Base-by-base conservation (phyloP, 2,888 invertebrate species). In the Rhamnusium bicolor region DNA sequence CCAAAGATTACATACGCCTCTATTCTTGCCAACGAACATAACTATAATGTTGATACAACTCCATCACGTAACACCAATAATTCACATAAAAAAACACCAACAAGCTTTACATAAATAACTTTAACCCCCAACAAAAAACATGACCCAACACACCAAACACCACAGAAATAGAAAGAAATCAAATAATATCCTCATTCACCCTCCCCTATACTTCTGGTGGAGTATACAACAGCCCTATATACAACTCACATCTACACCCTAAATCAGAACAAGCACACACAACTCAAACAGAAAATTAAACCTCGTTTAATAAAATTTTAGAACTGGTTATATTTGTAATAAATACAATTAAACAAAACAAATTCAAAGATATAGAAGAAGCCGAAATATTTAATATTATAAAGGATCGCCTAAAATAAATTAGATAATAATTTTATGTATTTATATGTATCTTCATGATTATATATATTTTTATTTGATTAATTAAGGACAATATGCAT, bases 1-100 rank as follows among this genome's bases (percentile, higher is more conserved):
- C 58, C 58, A 8, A 68, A 58, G 47, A 18, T 16, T 16, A 68
- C 68, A 8, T 68, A 68, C n/a, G 46, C 68, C 18, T 65, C 65
- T 10, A 29, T 65, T 27, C 27, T 53, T 14, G 16, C 65, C 18
- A 65, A 65, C 21, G 29, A 27, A 1, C 29, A 54, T 7, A 21
- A 24, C 14, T 18, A 10, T 5, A n/a, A n/a, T n/a, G n/a, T n/a
- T n/a, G 16, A 65, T 14, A 65, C 19, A 10, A 18, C 2, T 14
- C 10, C 24, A 53, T 21, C 29, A 16, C 12, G 2, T 24, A 49
- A 62, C 21, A 62, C 32, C 27, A 18, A 1, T 46, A 62, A n/a
- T 27, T 12, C 32, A n/a, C 16, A 3, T 7, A 29, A 29, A 32
- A 29, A 10, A 16, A 54, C 54, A 24, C 21, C 54, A 24, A 54